Evolutionary conservation across 2,888 invertebrate genomes (phyloP), one percentile per base, ranked within the genome.

Genomic region (Chalcosyrphus nemorum): DNA sequence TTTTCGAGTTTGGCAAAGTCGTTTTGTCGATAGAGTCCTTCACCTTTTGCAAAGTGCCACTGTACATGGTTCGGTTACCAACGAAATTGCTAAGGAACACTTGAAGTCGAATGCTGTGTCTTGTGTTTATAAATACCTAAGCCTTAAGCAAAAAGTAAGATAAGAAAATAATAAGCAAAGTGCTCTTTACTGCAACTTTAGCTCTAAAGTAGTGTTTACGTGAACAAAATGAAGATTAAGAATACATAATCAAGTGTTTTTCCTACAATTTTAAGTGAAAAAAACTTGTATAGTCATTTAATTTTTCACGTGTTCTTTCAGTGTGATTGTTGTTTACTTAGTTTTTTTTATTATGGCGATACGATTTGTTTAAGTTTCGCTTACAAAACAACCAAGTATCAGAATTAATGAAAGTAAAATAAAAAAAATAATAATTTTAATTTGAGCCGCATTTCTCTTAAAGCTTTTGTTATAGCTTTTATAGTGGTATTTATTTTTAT

Each of bases 61-160:
- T 74, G 17, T 84, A 84, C 19, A 65, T 84, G 74, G 68, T 84
- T 1, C 80, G 65, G n/a, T 24, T 84, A 65, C 84, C 84, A 52
- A 84, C 84, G 2, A 84, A 75, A 4, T 43, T 84, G 13, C n/a
- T 84, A 13, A 68, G 72, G 35, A 68, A 70, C 32, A 70, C 43
- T 35, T 80, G 50, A 54, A 19, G 35, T 82, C 7, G 56, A 9
- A 9, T 57, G 15, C 19, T 27, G 45, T 74, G 54, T 32, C 15
- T 38, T 35, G 21, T 41, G 38, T 41, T 61, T 47, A 27, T 56
- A 47, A n/a, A 17, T 57, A 50, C 15, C 35, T 13, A 29, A 68
- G 54, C 5, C 7, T 54, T 54, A 24, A 56, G 41, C 1, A 43
- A 24, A 24, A 19, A 24, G 47, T 70, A 57, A 57, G 57, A 47